Evolutionary conservation across 2,113 vertebrate species (phyloP), one percentile per base, ranked within the genome.

Genomic region (Beaufortia kweichowensis): DNA sequence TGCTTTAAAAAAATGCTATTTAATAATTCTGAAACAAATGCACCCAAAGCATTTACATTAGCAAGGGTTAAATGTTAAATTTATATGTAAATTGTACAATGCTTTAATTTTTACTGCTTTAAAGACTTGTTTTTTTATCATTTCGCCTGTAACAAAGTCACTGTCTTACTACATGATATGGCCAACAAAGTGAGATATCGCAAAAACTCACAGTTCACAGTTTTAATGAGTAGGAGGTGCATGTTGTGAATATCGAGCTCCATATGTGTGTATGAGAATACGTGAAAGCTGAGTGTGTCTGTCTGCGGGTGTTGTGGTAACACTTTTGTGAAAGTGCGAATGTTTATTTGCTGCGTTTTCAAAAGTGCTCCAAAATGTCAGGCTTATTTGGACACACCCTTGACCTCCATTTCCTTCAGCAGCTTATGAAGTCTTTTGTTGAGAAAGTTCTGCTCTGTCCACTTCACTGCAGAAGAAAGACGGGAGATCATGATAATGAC

Each of bases 391-490:
- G 77, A 1, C 2, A 23, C 69, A 28, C 12, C 10, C 43, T 43
- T 76, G 61, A 73, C 33, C 46, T 75, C 82, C 65, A 81, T 83
- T 75, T 82, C 76, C 1, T 46, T 84, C 65, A 85, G 73, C 2
- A 24, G 31, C 35, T 84, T 87, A 35, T 82, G 81, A 17, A 88
- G 76, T 28, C 79, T 82, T 60, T 84, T 81, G 53, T 85, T 66
- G 26, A 81, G 43, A 17, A 86, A 82, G 77, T 86, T 86, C 65
- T 26, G 85, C 67, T 89, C 82, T 6, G 80, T 84, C 84, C 87
- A 86, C 76, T 81, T 79, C 61, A 81, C 86, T 86, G 75, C 33
- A 57, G 66, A 46, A 0, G 7, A 24, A 55, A 55, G 50, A 19
- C 21, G 48, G 26, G 59, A n/a, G n/a, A n/a, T n/a, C n/a, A n/a